A percentile compares a stretch with the other conserved stretches of the same genome.
These are phyloP conservation scores for Dione juno DNA, from an alignment of 2,888 invertebrate genomes.

Conservation along the genomic window DNA sequence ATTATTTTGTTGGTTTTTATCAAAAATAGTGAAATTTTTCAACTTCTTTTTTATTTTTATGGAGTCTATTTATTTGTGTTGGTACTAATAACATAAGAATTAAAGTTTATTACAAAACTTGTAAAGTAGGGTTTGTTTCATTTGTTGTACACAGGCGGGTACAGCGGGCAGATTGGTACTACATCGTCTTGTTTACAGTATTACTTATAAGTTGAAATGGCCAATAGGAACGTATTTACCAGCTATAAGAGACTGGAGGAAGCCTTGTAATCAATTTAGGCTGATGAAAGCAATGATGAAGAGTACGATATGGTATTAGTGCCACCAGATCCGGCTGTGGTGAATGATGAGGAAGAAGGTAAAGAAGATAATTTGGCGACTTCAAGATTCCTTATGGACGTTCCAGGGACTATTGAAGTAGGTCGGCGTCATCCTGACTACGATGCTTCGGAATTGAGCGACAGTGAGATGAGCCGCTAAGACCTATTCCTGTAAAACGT, in stretches of 20 bases:
- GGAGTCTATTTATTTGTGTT: constrained; percentile 45
- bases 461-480: constrained; percentile 45
- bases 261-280: constrained; percentile 44
- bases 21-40: too few species aligned
- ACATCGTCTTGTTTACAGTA: constrained; percentile 38
- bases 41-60: constrained; percentile 45
- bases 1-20: too few species aligned
- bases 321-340: constrained; percentile 42
- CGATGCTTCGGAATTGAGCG: constrained; percentile 35
- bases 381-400: constrained; percentile 42
- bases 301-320: constrained; percentile 45
- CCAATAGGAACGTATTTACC: constrained; percentile 41
- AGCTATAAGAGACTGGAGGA: constrained; percentile 44
- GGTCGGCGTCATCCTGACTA: constrained; percentile 43
- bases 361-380: constrained; percentile 45
- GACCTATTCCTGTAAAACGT: constrained; percentile 41
- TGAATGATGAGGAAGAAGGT: constrained; percentile 48
- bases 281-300: constrained; percentile 44
- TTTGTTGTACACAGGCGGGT: constrained; percentile 43
- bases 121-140: constrained; percentile 43
- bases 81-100: constrained; percentile 44
- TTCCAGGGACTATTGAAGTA: constrained; percentile 46
- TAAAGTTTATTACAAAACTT: constrained; percentile 45
- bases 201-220: constrained; percentile 42
- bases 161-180: constrained; percentile 39